These are phyloP conservation scores for Hipposideros armiger DNA, from an alignment of 2,113 vertebrate species.

Conservation along the genomic window DNA sequence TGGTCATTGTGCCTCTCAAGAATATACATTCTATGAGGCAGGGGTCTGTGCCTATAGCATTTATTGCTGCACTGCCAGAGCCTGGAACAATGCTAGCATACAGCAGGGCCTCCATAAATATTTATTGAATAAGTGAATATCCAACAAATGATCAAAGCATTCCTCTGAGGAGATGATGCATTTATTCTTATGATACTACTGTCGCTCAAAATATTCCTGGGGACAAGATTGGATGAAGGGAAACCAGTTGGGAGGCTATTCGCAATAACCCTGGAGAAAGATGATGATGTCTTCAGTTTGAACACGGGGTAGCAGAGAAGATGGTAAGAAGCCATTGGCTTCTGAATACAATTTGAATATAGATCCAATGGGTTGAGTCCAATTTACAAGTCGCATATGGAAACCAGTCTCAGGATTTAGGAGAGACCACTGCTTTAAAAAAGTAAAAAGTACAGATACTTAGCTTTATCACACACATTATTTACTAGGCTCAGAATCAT, in stretches of 20 bases:
- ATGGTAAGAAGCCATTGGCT: neutral
- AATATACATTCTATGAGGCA: neutral
- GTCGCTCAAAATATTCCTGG: constrained; percentile 9
- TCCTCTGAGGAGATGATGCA: neutral
- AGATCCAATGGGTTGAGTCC: neutral
- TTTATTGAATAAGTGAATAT: neutral
- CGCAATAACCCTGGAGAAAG: constrained; percentile 1
- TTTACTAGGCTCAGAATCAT: neutral
- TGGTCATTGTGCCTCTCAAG: neutral
- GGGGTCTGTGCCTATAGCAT: neutral
- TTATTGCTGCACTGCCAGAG: neutral
- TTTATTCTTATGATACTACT: neutral
- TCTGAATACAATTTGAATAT: neutral
- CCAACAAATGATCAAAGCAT: neutral
- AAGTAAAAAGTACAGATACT: neutral
- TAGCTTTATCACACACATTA: constrained; percentile 21
- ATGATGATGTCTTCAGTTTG: neutral
- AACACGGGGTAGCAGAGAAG: neutral
- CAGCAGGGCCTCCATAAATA: neutral
- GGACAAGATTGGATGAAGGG: neutral
- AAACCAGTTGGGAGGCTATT: neutral
- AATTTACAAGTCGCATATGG: neutral
- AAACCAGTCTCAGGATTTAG: constrained; percentile 36
- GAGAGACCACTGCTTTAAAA: neutral
- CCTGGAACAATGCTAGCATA: neutral